Percentiles rank a stretch among this genome's conserved stretches.
These are phyloP conservation scores for Grus americana DNA, from an alignment of 2,113 vertebrate genomes.

Conservation along the genomic window DNA sequence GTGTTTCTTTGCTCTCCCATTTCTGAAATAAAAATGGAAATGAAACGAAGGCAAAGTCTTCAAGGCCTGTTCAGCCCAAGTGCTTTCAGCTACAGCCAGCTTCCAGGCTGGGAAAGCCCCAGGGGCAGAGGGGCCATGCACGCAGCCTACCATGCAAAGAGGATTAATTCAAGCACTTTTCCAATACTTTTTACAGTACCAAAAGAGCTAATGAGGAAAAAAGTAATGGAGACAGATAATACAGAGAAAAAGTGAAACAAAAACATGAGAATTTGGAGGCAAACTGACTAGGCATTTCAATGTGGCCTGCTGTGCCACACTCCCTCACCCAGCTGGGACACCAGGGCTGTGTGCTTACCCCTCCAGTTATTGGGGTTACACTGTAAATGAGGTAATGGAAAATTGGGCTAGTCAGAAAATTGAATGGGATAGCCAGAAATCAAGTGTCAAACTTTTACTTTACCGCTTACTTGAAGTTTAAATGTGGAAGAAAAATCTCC, in stretches of 20 bases:
- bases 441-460: neutral
- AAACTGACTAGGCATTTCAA: neutral
- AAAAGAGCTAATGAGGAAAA: neutral
- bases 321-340: neutral
- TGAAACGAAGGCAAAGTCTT: neutral
- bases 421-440: neutral
- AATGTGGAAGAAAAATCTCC: neutral
- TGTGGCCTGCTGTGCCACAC: neutral
- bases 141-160: rapidly evolving
- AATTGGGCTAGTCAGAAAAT: neutral
- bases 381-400: neutral
- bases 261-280: neutral
- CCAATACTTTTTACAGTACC: neutral
- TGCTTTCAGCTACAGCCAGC: neutral
- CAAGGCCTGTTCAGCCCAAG: neutral
- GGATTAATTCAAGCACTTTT: neutral
- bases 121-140: neutral
- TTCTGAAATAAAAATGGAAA: neutral
- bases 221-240: neutral
- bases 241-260: neutral
- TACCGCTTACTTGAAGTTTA: neutral
- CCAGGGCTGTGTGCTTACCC: neutral
- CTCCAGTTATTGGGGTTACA: neutral
- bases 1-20: neutral
- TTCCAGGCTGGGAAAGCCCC: neutral